A percentile compares a stretch with the other conserved stretches of the same genome.
These are phyloP conservation scores for Cranoglanis bouderius DNA, from an alignment of 2,113 vertebrate species.

Conservation along the genomic window DNA sequence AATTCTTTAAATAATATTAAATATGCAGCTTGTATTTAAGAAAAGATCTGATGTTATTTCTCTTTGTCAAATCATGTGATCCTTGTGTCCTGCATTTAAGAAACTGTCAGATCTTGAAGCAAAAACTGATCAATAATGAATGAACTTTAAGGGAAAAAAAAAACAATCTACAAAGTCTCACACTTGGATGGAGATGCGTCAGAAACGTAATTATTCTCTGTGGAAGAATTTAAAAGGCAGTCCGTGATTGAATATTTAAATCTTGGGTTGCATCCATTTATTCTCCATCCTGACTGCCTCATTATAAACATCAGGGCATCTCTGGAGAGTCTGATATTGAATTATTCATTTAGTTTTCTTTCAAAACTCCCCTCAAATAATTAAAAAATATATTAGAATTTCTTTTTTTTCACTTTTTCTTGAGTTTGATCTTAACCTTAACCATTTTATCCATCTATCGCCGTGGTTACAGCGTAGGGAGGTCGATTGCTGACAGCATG, in stretches of 20 bases:
- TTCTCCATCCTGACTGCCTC: constrained; percentile 8
- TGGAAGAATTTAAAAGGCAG: neutral
- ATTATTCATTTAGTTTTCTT: neutral
- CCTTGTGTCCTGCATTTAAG: neutral
- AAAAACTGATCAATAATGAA: neutral
- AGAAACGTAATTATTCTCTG: neutral
- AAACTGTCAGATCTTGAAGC: neutral
- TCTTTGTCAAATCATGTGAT: neutral
- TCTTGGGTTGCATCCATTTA: neutral
- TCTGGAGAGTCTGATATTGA: neutral
- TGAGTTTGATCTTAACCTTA: neutral
- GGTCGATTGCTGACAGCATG: neutral
- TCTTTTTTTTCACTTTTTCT: neutral
- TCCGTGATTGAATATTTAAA: neutral
- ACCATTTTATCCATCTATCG: neutral
- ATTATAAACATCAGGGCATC: neutral
- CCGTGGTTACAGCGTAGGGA: neutral
- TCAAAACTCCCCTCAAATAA: no score
- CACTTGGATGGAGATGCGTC: neutral
- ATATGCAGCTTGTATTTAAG: neutral
- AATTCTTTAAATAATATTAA: neutral
- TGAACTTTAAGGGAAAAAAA: neutral
- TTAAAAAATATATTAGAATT: no score
- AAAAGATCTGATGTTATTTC: neutral
- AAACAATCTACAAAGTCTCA: neutral